Evolutionary conservation across 2,797 vertebrate species (phyloP).

Genomic region (Potorous gilbertii): DNA sequence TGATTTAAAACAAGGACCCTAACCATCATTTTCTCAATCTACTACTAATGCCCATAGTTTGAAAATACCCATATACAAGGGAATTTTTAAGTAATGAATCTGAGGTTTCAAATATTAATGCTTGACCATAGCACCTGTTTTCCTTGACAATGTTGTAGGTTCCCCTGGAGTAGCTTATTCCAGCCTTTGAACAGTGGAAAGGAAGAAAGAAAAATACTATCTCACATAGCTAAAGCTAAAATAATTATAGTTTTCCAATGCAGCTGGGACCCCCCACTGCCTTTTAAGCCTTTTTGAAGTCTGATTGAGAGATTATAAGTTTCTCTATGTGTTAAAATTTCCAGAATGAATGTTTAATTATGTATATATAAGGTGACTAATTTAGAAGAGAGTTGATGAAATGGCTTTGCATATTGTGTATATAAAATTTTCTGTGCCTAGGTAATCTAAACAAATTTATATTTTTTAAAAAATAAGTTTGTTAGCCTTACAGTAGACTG

Average conservation of each 20-base stretch:
- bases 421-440: constrained; percentile 79
- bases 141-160: constrained; percentile 31
- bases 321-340: constrained; percentile 60
- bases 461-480: constrained; percentile 31
- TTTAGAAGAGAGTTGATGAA: constrained; percentile 59
- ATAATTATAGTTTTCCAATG: constrained; percentile 24
- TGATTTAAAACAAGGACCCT: constrained; percentile 30
- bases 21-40: constrained; percentile 38
- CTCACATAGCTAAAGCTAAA: constrained; percentile 39
- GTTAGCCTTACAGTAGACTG: constrained; percentile 71
- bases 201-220: constrained; percentile 31
- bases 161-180: constrained; percentile 20
- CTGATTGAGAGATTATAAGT: constrained; percentile 50
- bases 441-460: constrained; percentile 69
- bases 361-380: constrained; percentile 57
- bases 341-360: constrained; percentile 63
- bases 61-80: neutral
- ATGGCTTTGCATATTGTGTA: constrained; percentile 73
- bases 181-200: constrained; percentile 55
- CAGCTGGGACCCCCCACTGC: constrained; percentile 21
- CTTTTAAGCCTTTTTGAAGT: constrained; percentile 16
- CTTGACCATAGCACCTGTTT: constrained; percentile 25
- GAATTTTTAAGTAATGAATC: neutral
- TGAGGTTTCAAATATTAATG: constrained; percentile 7
- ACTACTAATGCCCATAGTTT: constrained; percentile 37